Evolutionary conservation across 2,888 invertebrate genomes (phyloP).

Genomic region (Itoplectis maculator): DNA sequence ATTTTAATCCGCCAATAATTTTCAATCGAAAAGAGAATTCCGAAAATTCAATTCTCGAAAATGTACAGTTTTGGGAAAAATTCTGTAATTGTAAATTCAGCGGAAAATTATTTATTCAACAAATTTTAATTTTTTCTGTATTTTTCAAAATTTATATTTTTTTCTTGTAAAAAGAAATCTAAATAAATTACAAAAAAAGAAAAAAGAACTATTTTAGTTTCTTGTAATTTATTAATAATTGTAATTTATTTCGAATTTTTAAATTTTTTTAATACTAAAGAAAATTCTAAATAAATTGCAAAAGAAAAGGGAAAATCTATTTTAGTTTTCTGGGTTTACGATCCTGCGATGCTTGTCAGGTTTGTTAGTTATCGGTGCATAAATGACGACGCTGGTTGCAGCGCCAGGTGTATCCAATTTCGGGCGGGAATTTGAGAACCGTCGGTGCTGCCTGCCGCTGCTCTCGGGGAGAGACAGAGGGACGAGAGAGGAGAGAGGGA

Average conservation of each 20-base stretch:
- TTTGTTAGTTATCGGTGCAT: constrained; percentile 1
- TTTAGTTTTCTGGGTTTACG: background rate
- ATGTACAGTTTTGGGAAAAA: background rate
- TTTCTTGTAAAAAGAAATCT: too few relatives aligned
- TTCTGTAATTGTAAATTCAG: background rate
- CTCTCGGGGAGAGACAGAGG: constrained; percentile 20
- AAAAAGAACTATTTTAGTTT: background rate
- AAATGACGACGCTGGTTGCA: constrained; percentile 18
- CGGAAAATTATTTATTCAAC: background rate
- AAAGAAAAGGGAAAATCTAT: too few relatives aligned
- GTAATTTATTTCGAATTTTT: too few relatives aligned
- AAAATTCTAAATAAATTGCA: too few relatives aligned
- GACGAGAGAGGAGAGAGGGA: constrained; percentile 7
- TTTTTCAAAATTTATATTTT: too few relatives aligned
- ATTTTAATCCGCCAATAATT: constrained; percentile 9
- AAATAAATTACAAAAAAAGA: too few relatives aligned
- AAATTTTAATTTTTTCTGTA: too few relatives aligned
- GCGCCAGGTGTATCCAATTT: constrained; percentile 46
- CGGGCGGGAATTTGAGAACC: constrained; percentile 57
- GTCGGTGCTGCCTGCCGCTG: too few relatives aligned
- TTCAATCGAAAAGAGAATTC: constrained; percentile 11
- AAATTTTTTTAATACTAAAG: too few relatives aligned
- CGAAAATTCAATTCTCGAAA: background rate
- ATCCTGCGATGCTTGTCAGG: background rate
- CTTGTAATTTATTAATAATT: too few relatives aligned